A percentile compares a stretch with the other conserved stretches of the same genome.
These are phyloP conservation scores for Pharmacophagus antenor DNA, from an alignment of 2,888 invertebrate genomes.

Conservation along the genomic window DNA sequence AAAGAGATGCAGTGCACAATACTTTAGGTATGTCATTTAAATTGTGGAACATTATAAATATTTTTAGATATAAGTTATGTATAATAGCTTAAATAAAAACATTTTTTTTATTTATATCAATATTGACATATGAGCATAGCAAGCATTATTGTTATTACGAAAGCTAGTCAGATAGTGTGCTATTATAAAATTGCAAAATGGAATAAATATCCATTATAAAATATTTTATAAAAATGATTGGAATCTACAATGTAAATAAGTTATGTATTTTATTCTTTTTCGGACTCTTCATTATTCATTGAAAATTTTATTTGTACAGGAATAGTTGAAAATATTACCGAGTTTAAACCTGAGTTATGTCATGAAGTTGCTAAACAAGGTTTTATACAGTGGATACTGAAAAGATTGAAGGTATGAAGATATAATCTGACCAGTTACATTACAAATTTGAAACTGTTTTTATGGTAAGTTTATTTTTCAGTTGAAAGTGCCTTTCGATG, in stretches of 20 bases:
- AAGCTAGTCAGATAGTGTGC: too few relatives aligned
- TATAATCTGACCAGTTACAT: not conserved
- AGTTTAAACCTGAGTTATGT: slow-evolving; percentile 92
- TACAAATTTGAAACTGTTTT: not conserved
- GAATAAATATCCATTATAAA: too few relatives aligned
- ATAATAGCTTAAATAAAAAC: too few relatives aligned
- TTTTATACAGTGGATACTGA: slow-evolving; percentile 94
- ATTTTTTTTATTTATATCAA: too few relatives aligned
- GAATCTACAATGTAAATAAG: too few relatives aligned
- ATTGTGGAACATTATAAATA: not conserved
- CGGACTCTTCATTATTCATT: not conserved
- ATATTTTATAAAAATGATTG: too few relatives aligned
- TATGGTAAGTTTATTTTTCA: slow-evolving; percentile 41
- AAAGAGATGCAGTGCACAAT: slow-evolving; percentile 97
- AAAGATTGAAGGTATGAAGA: slow-evolving; percentile 86
- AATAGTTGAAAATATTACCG: slow-evolving; percentile 96
- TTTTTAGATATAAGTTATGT: not conserved
- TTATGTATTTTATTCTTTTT: too few relatives aligned
- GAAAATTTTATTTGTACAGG: slow-evolving; percentile 67
- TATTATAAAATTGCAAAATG: too few relatives aligned
- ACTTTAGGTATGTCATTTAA: slow-evolving; percentile 83
- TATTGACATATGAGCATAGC: too few relatives aligned
- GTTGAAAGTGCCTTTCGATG: slow-evolving; percentile 94
- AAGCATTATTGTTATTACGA: too few relatives aligned
- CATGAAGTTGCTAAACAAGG: slow-evolving; percentile 94